A percentile compares a stretch with the other conserved stretches of the same genome.
phyloP scores from a whole-genome alignment of 1,140 invertebrate genomes.

The Rhopalosiphum maidis region DNA sequence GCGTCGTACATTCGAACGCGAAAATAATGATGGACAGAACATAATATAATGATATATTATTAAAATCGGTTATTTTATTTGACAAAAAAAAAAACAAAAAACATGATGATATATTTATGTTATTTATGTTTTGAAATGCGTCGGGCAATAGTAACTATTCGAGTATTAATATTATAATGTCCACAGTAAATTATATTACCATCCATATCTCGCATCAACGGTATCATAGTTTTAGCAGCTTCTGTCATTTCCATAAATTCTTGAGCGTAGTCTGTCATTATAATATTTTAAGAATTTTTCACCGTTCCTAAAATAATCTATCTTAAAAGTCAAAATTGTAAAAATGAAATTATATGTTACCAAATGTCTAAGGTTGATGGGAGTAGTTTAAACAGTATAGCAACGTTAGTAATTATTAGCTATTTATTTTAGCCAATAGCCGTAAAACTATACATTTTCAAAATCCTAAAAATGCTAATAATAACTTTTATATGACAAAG shows the following conservation, averaged over 20 bases:
- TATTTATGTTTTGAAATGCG: neutral
- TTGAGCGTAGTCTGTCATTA: neutral
- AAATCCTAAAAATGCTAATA: neutral
- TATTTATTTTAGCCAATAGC: neutral
- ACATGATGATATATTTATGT: neutral
- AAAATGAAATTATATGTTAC: neutral
- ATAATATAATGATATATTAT: neutral
- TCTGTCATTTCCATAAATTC: conserved; percentile 42
- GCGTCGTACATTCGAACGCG: neutral
- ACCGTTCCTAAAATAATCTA: neutral
- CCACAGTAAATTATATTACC: conserved; percentile 14
- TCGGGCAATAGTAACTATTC: neutral
- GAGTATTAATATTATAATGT: neutral
- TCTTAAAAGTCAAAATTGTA: neutral
- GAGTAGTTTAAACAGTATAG: neutral
- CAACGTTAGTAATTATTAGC: neutral
- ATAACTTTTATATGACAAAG: no score
- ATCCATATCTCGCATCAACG: conserved; percentile 40
- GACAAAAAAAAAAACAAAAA: no score
- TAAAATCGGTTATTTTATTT: neutral
- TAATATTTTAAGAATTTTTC: neutral
- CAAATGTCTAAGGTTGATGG: neutral
- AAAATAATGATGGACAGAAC: neutral
- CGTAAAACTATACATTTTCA: neutral
- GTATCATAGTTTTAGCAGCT: conserved; percentile 35